These are phyloP conservation scores for Drepanosiphum platanoidis DNA, from an alignment of 2,888 invertebrate species.

Conservation along the genomic window DNA sequence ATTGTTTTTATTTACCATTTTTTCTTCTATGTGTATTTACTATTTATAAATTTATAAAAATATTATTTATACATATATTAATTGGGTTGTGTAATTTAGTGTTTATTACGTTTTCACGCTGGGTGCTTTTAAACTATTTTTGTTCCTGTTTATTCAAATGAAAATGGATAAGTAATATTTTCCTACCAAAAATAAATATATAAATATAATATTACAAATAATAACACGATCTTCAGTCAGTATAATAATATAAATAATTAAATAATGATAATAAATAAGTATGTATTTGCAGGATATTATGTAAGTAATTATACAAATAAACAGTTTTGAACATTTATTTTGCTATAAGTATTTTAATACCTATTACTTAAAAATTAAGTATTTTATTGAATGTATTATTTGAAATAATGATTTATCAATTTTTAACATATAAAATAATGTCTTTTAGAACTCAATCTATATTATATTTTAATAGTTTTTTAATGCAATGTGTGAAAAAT, in stretches of 20 bases:
- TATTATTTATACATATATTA: too few species aligned
- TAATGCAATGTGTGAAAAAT: not conserved
- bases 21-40: not conserved
- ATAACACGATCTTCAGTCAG: not conserved
- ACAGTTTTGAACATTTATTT: not conserved
- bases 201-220: not conserved
- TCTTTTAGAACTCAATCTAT: not conserved
- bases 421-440: not conserved
- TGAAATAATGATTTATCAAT: not conserved
- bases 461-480: not conserved
- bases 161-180: not conserved
- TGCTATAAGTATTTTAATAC: not conserved
- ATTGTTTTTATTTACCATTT: not conserved
- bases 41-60: too few species aligned
- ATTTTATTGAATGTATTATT: not conserved
- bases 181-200: not conserved
- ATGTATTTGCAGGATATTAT: not conserved
- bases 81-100: not conserved
- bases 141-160: not conserved
- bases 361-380: not conserved
- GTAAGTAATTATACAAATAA: not conserved
- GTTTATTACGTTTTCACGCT: conserved; percentile 4
- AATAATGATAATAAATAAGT: not conserved
- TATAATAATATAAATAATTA: not conserved
- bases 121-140: not conserved